These are phyloP conservation scores for Syrista parreyssii DNA, from an alignment of 2,888 invertebrate genomes.

Conservation along the genomic window DNA sequence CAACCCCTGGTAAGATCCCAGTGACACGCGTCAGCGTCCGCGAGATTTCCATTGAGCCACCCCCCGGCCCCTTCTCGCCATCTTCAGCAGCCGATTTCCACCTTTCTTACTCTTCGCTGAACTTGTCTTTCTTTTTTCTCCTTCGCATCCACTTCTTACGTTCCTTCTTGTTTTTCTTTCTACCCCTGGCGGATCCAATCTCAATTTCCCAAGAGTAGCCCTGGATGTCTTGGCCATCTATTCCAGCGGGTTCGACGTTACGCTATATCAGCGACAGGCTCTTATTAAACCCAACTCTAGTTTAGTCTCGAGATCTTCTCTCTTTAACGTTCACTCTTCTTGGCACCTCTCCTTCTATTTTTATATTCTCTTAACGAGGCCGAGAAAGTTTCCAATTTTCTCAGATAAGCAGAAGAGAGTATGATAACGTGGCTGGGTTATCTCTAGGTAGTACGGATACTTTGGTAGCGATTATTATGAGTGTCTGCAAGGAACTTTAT, in stretches of 20 bases:
- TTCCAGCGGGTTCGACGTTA: conserved; percentile 33
- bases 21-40: background rate
- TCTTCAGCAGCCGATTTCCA: background rate
- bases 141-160: too few species aligned
- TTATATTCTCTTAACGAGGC: background rate
- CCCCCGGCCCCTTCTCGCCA: background rate
- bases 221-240: conserved; percentile 23
- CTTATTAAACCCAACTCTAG: conserved; percentile 30
- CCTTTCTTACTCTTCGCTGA: background rate
- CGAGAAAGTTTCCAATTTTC: conserved; percentile 10
- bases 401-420: background rate
- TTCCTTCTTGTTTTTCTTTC: background rate
- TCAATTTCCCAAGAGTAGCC: conserved; percentile 50
- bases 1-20: background rate
- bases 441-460: background rate
- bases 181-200: conserved; percentile 42
- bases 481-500: background rate
- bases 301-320: background rate
- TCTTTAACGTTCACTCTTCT: conserved; percentile 1
- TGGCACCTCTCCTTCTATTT: background rate
- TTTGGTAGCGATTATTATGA: background rate
- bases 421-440: background rate
- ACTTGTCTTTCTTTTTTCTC: background rate
- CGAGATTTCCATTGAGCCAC: background rate
- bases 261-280: conserved; percentile 27